Conservation (phyloP, 2,888 invertebrate species). For the Thecophora atra region DNA sequence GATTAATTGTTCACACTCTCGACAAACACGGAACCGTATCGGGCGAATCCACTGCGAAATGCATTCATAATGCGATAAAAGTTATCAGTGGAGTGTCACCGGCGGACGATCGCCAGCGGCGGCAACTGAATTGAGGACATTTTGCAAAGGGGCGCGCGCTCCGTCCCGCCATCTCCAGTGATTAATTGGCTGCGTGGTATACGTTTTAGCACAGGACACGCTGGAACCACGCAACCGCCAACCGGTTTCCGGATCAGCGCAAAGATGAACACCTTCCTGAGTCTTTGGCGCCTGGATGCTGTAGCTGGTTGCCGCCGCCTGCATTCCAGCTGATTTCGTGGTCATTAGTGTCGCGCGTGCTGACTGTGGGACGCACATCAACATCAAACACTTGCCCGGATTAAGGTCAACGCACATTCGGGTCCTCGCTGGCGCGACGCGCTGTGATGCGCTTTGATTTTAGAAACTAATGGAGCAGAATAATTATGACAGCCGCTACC, state of each 20-base stretch:
- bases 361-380: slow-evolving; percentile 18
- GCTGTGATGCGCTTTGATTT: slow-evolving; percentile 20
- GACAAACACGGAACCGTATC: slow-evolving; percentile 27
- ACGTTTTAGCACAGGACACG: slow-evolving; percentile 26
- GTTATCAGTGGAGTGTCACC: slow-evolving; percentile 24
- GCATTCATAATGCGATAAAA: slow-evolving; percentile 38
- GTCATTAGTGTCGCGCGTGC: slow-evolving; percentile 36
- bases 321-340: slow-evolving; percentile 33
- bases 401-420: slow-evolving; percentile 35
- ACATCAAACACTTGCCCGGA: slow-evolving; percentile 25
- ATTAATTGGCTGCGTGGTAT: slow-evolving; percentile 33
- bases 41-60: slow-evolving; percentile 30
- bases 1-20: slow-evolving; percentile 36
- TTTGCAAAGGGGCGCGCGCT: not conserved
- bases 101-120: slow-evolving; percentile 2
- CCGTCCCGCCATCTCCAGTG: not conserved
- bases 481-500: slow-evolving; percentile 35
- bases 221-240: slow-evolving; percentile 14
- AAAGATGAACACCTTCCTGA: slow-evolving; percentile 20
- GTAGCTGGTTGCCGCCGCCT: slow-evolving; percentile 5
- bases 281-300: slow-evolving; percentile 19
- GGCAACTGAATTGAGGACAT: slow-evolving; percentile 15
- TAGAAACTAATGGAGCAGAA: slow-evolving; percentile 34
- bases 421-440: not conserved
- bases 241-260: slow-evolving; percentile 6